Base-by-base conservation (phyloP, 2,113 vertebrate species). In the Apus apus region DNA sequence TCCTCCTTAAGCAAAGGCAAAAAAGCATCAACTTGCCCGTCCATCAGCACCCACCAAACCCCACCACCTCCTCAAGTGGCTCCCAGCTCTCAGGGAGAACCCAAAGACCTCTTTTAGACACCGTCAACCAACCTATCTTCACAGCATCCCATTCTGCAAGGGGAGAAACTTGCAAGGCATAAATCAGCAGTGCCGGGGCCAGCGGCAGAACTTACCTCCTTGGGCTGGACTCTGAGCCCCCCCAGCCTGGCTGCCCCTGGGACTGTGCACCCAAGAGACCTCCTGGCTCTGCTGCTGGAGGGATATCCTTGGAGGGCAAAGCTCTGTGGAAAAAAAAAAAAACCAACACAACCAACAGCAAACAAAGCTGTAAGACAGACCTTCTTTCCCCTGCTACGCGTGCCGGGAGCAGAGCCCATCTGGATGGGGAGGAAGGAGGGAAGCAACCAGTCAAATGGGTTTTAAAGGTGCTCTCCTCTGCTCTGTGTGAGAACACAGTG, bases 221-320 rank as follows among this genome's bases (percentile, higher is more conserved):
- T 11, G 2, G 2, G 23, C 53, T 2, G 2, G 15, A 21, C 20
- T 22, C 74, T 51, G 62, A 30, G 9, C 4, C 40, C 10, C n/a
- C 36, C 17, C 1, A 1, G 53, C 36, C 22, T 7, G 1, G 48
- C 5, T 46, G 43, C 40, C 62, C 15, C 61, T 0, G 0, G 43
- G 17, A 53, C 1, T 8, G 29, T 17, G 34, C 40, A 87, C 68
- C 58, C 54, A 30, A 27, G 45, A 32, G 27, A 68, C 29, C 15
- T 70, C 68, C 21, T 34, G 60, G 60, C 87, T 90, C n/a, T 61
- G 50, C 80, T 83, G 32, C 75, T 30, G 22, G n/a, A 77, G 46
- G 43, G 19, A 34, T 70, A 9, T 66, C 54, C 46, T 40, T 46
- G 19, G 17, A 66, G 46, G 23, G 30, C 48, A 91, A 81, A 81